A percentile compares a stretch with the other conserved stretches of the same genome.
Evolutionary conservation across 2,113 vertebrate genomes (phyloP).

Genomic region (Naja naja): DNA sequence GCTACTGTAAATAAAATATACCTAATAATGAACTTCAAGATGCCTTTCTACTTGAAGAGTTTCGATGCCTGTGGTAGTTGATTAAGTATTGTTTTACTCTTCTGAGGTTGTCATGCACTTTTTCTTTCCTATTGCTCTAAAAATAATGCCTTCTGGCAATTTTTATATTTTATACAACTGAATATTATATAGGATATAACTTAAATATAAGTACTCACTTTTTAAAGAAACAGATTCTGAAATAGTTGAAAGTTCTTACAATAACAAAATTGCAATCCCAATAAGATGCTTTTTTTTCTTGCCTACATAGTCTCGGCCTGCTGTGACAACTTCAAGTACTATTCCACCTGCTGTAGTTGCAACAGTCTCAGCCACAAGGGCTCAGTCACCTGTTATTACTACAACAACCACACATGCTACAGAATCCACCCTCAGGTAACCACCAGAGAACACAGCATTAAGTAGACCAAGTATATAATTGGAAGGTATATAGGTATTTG

Average conservation of each 20-base stretch:
- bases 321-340: slow-evolving; percentile 87
- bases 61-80: not conserved
- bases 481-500: not conserved
- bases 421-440: slow-evolving; percentile 88
- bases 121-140: not conserved
- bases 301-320: slow-evolving; percentile 82
- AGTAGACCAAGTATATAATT: not conserved
- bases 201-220: not conserved
- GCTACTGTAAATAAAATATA: not conserved
- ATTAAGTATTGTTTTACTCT: not conserved
- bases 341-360: slow-evolving; percentile 93
- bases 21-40: not conserved
- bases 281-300: slow-evolving; percentile 18
- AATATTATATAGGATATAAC: not conserved
- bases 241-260: not conserved
- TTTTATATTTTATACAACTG: not conserved
- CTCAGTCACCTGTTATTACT: slow-evolving; percentile 92
- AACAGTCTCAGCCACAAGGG: slow-evolving; percentile 88
- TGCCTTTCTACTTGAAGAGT: not conserved
- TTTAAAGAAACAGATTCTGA: not conserved
- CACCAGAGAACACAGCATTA: fast-evolving
- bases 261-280: not conserved
- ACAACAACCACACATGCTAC: slow-evolving; percentile 86
- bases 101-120: not conserved
- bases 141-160: not conserved